Evolutionary conservation across 2,797 vertebrate species (phyloP), one percentile per base, ranked within the genome.

Genomic region (Sebastes hubbsi): DNA sequence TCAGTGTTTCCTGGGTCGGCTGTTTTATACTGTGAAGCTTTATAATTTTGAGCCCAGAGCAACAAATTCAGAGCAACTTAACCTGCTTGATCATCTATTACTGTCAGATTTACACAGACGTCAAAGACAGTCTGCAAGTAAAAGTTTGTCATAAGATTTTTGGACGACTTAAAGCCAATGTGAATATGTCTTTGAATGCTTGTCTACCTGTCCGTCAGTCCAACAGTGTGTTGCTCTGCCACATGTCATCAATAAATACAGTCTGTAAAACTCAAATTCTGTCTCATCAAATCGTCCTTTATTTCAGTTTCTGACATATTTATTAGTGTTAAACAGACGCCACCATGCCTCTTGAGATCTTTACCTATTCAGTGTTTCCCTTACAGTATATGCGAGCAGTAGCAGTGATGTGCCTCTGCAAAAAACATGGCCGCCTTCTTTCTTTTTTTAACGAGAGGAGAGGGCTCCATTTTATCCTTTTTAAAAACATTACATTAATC

Each of bases 171-270:
- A 6, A 59, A 52, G 52, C 24, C 24, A 3, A 38, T n/a, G 16
- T 54, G 3, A 29, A 36, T 56, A 32, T 56, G 4, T 64, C 4
- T 59, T 36, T 56, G 10, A 63, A 73, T 24, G 69, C 81, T 54
- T 42, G 22, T 64, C 61, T 59, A 38, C 22, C 46, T 34, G 9
- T 36, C 55, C 4, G 20, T 52, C 29, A 46, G 32, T 70, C 27
- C 27, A 27, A 2, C 72, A 22, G 22, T 38, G 8, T 67, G 25
- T 34, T 49, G n/a, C 20, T 66, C 27, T 42, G 24, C 20, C 9
- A 4, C 5, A 34, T 65, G 30, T 67, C 36, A 46, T 68, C 8
- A 73, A 80, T 77, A 77, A 83, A 82, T 22, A 65, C 8, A 65
- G 8, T 42, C 16, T 74, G 22, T 16, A 27, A 69, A 66, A 20